Evolutionary conservation across 2,113 vertebrate genomes (phyloP).

Genomic region (Equus przewalskii): DNA sequence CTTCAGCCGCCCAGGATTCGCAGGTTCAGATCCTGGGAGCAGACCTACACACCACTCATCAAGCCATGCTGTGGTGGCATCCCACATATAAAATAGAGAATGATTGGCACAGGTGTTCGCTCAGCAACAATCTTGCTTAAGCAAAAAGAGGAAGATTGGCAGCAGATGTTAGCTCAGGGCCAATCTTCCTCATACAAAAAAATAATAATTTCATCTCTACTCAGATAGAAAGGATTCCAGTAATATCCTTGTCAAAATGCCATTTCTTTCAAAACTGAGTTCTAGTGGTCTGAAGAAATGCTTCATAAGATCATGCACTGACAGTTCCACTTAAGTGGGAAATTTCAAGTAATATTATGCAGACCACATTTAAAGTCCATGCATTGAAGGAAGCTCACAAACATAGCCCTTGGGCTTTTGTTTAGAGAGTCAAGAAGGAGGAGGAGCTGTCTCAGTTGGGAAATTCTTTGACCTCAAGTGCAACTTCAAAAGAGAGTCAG

Average conservation of each 20-base stretch:
- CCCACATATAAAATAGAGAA: too few species aligned
- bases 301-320: background rate
- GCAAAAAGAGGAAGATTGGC: background rate
- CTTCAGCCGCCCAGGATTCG: too few species aligned
- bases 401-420: background rate
- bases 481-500: background rate
- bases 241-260: background rate
- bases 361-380: background rate
- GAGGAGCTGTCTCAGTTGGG: background rate
- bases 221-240: background rate
- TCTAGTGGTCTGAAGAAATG: background rate
- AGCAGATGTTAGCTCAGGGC: too few species aligned
- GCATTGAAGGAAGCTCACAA: background rate
- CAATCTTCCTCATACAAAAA: background rate
- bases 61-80: too few species aligned
- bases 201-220: background rate
- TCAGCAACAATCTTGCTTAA: too few species aligned
- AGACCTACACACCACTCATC: too few species aligned
- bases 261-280: background rate
- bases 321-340: accelerated
- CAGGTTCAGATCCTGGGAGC: too few species aligned
- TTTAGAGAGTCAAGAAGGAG: background rate
- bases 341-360: background rate
- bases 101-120: too few species aligned
- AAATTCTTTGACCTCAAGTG: background rate